Percentiles rank a stretch among this genome's conserved stretches.
Conservation (phyloP, 2,888 invertebrate genomes). For the Acronicta aceris region DNA sequence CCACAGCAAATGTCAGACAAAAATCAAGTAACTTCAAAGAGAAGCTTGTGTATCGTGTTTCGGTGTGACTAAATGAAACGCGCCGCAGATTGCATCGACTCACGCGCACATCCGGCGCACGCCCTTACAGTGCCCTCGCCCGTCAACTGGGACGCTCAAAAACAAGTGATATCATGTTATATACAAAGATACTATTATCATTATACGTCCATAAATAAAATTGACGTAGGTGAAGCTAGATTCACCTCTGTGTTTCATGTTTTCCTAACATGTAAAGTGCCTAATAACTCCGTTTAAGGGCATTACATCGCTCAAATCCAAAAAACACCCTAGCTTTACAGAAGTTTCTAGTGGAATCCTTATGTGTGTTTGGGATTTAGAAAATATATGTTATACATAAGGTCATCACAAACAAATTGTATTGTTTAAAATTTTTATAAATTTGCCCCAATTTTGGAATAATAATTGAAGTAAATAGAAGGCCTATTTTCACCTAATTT, state of each 20-base stretch:
- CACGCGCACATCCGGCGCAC: constrained; percentile 70
- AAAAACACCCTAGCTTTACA: too few species aligned
- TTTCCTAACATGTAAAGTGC: background rate
- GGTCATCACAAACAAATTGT: too few species aligned
- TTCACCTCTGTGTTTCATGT: background rate
- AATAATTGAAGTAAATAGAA: too few species aligned
- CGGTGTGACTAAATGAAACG: constrained; percentile 70
- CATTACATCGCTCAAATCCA: too few species aligned
- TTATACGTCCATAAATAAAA: background rate
- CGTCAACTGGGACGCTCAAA: constrained; percentile 37
- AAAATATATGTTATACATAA: too few species aligned
- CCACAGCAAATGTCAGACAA: constrained; percentile 71
- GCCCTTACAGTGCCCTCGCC: constrained; percentile 59
- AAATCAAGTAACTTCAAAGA: constrained; percentile 76
- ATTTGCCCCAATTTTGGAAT: too few species aligned
- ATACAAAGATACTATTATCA: constrained; percentile 6
- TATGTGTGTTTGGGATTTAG: too few species aligned
- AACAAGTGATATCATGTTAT: constrained; percentile 38
- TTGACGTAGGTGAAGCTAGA: background rate
- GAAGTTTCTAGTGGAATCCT: too few species aligned
- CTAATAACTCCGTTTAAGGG: background rate
- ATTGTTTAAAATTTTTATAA: too few species aligned
- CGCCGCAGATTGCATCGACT: constrained; percentile 68
- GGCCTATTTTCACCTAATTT: too few species aligned
- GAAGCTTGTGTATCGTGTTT: constrained; percentile 72